Evolutionary conservation across 2,888 invertebrate species (phyloP).

Genomic region (Meandrusa payeni): DNA sequence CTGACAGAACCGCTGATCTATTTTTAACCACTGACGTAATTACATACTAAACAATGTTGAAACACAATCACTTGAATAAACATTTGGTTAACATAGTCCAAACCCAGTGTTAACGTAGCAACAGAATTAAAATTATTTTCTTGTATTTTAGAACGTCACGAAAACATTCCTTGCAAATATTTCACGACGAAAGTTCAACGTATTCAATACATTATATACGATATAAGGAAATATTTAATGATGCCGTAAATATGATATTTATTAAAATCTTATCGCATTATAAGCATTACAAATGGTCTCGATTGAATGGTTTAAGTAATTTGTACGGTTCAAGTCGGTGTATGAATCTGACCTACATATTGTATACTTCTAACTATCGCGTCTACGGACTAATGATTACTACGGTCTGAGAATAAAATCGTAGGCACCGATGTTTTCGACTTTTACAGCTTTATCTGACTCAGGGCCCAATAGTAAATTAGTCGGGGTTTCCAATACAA

Average conservation of each 20-base stretch:
- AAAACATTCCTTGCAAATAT: too few relatives aligned
- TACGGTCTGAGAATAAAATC: too few relatives aligned
- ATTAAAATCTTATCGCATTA: conserved; percentile 36
- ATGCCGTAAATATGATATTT: too few relatives aligned
- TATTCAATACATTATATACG: too few relatives aligned
- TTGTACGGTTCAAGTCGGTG: conserved; percentile 42
- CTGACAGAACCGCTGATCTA: conserved; percentile 18
- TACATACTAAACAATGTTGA: conserved; percentile 17
- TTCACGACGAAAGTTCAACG: too few relatives aligned
- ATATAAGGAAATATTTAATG: too few relatives aligned
- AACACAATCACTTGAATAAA: conserved; percentile 24
- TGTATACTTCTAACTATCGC: too few relatives aligned
- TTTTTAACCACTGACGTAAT: conserved; percentile 23
- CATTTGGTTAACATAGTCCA: conserved; percentile 21
- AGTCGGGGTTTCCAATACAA: too few relatives aligned
- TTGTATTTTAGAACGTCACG: conserved; percentile 1
- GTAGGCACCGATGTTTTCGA: too few relatives aligned
- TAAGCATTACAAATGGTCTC: conserved; percentile 36
- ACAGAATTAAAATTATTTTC: conserved; percentile 11
- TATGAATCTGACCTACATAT: conserved; percentile 41
- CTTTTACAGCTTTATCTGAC: too few relatives aligned
- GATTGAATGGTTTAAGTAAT: conserved; percentile 44
- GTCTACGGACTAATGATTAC: too few relatives aligned
- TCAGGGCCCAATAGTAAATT: too few relatives aligned
- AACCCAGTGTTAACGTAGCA: conserved; percentile 9